Conservation (phyloP, 1,140 invertebrate genomes). For the Phortica variegata region DNA sequence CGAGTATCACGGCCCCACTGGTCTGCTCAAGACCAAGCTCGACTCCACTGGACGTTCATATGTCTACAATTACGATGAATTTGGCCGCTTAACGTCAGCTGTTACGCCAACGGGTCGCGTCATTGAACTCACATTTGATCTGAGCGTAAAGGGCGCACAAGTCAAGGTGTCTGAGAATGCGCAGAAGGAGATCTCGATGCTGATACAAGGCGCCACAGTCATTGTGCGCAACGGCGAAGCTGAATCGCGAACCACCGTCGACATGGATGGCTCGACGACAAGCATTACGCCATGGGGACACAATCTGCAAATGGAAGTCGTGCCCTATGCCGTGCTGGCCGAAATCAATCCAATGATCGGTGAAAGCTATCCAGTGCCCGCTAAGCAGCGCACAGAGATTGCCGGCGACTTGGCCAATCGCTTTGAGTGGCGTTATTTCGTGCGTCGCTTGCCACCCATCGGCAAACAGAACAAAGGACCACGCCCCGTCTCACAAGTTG, state of each 20-base stretch:
- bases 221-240: conserved; percentile 77
- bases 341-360: conserved; percentile 81
- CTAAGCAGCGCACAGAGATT: conserved; percentile 85
- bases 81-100: conserved; percentile 84
- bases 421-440: conserved; percentile 93
- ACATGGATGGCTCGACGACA: conserved; percentile 79
- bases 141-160: conserved; percentile 84
- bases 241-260: conserved; percentile 75
- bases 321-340: conserved; percentile 78
- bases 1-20: conserved; percentile 87
- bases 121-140: conserved; percentile 80
- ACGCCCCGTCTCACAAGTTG: conserved; percentile 75
- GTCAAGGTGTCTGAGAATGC: conserved; percentile 83
- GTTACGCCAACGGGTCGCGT: conserved; percentile 91
- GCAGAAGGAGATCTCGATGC: conserved; percentile 76
- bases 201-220: conserved; percentile 85
- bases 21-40: conserved; percentile 82
- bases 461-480: conserved; percentile 65
- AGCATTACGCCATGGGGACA: conserved; percentile 80
- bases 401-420: conserved; percentile 87
- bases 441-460: conserved; percentile 64
- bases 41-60: conserved; percentile 89
- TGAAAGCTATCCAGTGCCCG: conserved; percentile 87
- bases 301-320: conserved; percentile 79
- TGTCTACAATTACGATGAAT: conserved; percentile 94